phyloP scores from a whole-genome alignment of 2,797 vertebrate genomes.

The Macrochelys suwanniensis region DNA sequence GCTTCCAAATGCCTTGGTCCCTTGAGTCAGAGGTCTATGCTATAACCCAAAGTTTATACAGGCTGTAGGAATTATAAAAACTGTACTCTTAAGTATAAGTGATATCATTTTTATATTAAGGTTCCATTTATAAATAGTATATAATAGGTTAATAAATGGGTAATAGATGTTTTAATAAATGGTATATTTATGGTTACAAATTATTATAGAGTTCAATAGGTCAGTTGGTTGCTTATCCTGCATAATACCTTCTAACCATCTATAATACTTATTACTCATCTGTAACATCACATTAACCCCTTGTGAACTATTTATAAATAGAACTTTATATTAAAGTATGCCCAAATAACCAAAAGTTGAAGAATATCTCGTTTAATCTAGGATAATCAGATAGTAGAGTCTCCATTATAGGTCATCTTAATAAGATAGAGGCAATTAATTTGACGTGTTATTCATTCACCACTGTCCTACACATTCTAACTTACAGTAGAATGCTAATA shows the following conservation, averaged over 20 bases:
- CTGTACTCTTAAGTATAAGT: neutral
- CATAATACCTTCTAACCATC: neutral
- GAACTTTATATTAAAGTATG: neutral
- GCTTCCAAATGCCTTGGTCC: neutral
- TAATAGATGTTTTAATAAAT: neutral
- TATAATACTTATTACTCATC: neutral
- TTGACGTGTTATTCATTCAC: neutral
- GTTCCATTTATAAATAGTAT: neutral
- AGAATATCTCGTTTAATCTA: neutral
- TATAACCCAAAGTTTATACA: neutral
- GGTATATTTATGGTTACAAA: neutral
- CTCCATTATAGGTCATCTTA: neutral
- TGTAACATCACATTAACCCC: neutral
- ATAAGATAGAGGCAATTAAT: neutral
- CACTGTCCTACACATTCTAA: neutral
- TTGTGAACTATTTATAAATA: neutral
- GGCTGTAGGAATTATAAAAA: neutral
- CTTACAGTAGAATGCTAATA: accelerated
- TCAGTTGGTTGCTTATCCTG: neutral
- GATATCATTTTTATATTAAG: neutral
- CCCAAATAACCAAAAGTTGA: neutral
- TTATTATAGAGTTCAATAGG: neutral
- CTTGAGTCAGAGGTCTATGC: no score
- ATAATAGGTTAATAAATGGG: neutral
- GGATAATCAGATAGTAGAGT: neutral